Base-by-base conservation (phyloP, 2,113 vertebrate genomes). In the Sula dactylatra region DNA sequence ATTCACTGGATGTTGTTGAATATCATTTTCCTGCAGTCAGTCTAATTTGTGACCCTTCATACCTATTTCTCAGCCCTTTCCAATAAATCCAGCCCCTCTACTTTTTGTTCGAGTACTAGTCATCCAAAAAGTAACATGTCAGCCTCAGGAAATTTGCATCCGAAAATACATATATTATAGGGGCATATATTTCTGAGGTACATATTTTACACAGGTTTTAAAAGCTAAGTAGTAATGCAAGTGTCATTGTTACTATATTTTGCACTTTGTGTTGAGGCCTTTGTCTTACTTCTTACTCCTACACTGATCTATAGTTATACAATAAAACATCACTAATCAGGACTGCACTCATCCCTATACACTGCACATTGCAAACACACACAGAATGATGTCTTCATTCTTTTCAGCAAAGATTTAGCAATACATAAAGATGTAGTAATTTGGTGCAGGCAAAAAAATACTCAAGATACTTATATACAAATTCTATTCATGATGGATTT, bases 1-100 rank as follows among this genome's bases (percentile, higher is more conserved):
- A 96, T 94, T 94, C 77, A 84, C 73, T 94, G 78, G 38, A 44
- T 91, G 79, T 72, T 93, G 77, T 76, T 91, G 69, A 93, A 91
- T 55, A 47, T 61, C 17, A 72, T 94, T 95, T 84, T 95, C 44
- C 56, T 55, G 16, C 44, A 84, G 67, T 70, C 64, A 54, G 50
- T 87, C 69, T 73, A 84, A 92, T 87, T 86, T 91, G 17, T 86
- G 83, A 78, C 38, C 72, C 61, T 89, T 86, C 82, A 74, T 1
- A 78, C 45, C n/a, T 86, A 47, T 78, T 78, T 71, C 38, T 83
- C 61, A 66, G 65, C 77, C n/a, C 42, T 92, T 81, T 78, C 13
- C 49, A 55, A 52, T 90, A 81, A 93, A 95, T 64, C 11, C 56
- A 93, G 18, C 6, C 27, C 10, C 44, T 77, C 44, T 52, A 56